A percentile compares a stretch with the other conserved stretches of the same genome.
phyloP scores from a whole-genome alignment of 2,113 vertebrate genomes.

The Saguinus midas region DNA sequence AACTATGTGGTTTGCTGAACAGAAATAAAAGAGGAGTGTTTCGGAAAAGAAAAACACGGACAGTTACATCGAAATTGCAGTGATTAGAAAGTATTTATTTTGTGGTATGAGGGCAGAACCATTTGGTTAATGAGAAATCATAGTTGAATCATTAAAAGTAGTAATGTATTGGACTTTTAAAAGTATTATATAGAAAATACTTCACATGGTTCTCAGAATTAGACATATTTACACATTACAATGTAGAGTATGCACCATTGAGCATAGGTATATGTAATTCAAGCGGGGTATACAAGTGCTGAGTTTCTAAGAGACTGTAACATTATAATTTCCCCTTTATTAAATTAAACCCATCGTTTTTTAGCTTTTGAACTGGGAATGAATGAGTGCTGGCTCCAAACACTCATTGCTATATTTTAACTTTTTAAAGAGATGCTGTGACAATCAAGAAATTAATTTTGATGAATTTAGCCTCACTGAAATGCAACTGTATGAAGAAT shows the following conservation, averaged over 20 bases:
- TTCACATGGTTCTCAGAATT: background rate
- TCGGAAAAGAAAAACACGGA: rapidly evolving
- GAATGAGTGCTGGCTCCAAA: background rate
- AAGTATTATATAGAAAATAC: background rate
- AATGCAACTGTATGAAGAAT: background rate
- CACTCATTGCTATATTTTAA: background rate
- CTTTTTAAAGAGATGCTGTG: background rate
- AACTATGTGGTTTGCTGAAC: no score
- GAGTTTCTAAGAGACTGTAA: background rate
- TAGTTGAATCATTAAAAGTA: background rate
- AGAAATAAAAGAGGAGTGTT: no score
- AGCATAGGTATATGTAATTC: background rate
- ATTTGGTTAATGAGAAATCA: background rate
- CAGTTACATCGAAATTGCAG: rapidly evolving
- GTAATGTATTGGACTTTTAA: background rate
- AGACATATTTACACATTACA: background rate
- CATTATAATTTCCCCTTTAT: no score
- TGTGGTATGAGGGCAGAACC: background rate
- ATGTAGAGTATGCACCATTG: rapidly evolving
- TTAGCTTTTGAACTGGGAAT: background rate
- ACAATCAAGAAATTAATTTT: background rate
- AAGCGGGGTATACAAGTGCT: background rate
- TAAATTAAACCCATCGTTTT: background rate
- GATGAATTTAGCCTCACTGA: background rate
- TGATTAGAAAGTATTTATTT: background rate